Conservation (phyloP, 2,797 vertebrate species). For the Phoeniculus purpureus region DNA sequence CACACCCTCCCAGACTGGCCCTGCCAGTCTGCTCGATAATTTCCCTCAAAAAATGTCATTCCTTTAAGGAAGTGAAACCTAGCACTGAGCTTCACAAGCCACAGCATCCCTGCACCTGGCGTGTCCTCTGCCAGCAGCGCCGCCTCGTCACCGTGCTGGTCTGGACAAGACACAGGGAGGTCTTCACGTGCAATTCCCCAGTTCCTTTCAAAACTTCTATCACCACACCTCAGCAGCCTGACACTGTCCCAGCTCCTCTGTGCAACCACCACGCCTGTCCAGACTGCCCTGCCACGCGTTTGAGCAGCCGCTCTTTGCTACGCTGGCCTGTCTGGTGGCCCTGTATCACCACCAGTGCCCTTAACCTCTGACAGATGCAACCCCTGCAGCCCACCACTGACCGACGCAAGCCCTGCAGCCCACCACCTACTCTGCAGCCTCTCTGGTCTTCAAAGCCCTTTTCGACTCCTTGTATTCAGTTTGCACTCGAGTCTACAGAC, state of each 20-base stretch:
- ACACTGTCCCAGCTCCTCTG: not conserved
- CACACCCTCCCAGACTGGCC: not conserved
- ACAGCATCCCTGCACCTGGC: accelerated
- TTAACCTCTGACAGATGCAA: not conserved
- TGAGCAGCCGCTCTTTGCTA: not conserved
- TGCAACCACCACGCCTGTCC: not conserved
- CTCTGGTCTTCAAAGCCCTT: slow-evolving; percentile 13
- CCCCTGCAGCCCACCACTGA: not conserved
- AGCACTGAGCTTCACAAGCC: not conserved
- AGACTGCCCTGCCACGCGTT: not conserved
- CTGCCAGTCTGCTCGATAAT: not conserved
- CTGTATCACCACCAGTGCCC: not conserved
- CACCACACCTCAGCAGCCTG: not conserved
- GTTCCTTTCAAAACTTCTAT: not conserved
- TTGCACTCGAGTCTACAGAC: not conserved
- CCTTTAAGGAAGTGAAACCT: not conserved
- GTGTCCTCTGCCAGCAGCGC: not conserved
- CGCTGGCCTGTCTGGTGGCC: not conserved
- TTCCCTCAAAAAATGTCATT: not conserved
- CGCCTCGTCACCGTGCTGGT: not conserved
- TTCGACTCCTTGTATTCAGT: not conserved
- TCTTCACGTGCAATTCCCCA: not conserved
- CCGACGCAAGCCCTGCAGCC: not conserved
- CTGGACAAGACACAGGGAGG: not conserved
- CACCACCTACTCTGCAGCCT: not conserved